phyloP scores from a whole-genome alignment of 2,797 vertebrate species.

The Brachymystax lenok region DNA sequence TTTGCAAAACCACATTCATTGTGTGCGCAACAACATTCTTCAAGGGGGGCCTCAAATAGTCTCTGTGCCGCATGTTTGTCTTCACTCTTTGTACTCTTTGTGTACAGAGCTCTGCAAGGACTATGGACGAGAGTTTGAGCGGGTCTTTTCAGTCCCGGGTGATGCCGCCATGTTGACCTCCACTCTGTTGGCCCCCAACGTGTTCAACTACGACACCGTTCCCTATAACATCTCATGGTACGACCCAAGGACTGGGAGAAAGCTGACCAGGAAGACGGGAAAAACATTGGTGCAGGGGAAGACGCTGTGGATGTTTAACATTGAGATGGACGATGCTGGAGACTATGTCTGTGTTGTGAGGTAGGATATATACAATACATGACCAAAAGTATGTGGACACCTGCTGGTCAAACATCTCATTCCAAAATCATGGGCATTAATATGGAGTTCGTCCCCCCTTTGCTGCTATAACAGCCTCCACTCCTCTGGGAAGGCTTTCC shows the following conservation, averaged over 20 bases:
- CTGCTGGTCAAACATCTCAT: no score
- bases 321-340: constrained; percentile 45
- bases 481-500: no score
- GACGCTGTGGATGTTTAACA: constrained; percentile 65
- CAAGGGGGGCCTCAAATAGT: no score
- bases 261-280: constrained; percentile 40
- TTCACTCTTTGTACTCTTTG: background rate
- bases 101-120: constrained; percentile 62
- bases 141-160: constrained; percentile 62
- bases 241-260: constrained; percentile 21
- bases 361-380: constrained; percentile 40
- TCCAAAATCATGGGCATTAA: no score
- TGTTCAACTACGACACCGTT: constrained; percentile 40
- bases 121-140: constrained; percentile 38
- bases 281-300: constrained; percentile 36
- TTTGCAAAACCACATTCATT: background rate
- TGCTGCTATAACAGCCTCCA: no score
- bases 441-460: no score
- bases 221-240: constrained; percentile 69
- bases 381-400: background rate
- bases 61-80: background rate
- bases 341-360: constrained; percentile 63
- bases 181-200: constrained; percentile 37
- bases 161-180: constrained; percentile 65
- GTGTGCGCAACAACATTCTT: background rate